phyloP scores from a whole-genome alignment of 2,888 invertebrate species.

The Lottia scabra region DNA sequence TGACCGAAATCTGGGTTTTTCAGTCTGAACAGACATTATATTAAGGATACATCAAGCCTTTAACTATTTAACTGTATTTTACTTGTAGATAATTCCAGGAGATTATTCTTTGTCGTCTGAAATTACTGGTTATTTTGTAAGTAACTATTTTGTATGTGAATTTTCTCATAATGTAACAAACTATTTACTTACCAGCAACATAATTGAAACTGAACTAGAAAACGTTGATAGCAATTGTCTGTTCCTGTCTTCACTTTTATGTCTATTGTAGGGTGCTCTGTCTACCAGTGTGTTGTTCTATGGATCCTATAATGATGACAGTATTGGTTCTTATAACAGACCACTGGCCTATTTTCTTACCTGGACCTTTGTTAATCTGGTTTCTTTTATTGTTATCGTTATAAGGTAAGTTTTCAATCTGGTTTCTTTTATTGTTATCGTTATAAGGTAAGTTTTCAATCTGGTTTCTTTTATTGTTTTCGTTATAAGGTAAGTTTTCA shows the following conservation, averaged over 20 bases:
- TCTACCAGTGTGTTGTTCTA: slow-evolving; percentile 53
- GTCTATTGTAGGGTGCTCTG: slow-evolving; percentile 42
- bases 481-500: no score
- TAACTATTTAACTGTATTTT: background rate
- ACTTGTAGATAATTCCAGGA: slow-evolving; percentile 24
- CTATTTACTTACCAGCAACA: no score
- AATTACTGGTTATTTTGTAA: slow-evolving; percentile 27
- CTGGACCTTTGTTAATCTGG: slow-evolving; percentile 41
- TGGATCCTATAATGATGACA: slow-evolving; percentile 45
- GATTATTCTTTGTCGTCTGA: slow-evolving; percentile 16
- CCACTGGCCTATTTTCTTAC: slow-evolving; percentile 54
- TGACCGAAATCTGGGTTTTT: no score
- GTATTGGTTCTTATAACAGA: slow-evolving; percentile 36
- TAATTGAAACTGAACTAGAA: no score
- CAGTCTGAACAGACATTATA: no score
- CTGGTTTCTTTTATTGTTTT: no score
- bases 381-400: slow-evolving; percentile 47
- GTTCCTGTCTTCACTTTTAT: no score
- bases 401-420: slow-evolving; percentile 39
- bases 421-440: no score
- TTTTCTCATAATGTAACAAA: no score
- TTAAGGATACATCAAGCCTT: background rate
- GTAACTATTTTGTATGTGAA: no score
- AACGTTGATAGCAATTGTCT: no score
- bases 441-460: no score